Percentiles rank a stretch among this genome's conserved stretches.
phyloP scores from a whole-genome alignment of 2,797 vertebrate genomes.

The Myripristis jacobus region DNA sequence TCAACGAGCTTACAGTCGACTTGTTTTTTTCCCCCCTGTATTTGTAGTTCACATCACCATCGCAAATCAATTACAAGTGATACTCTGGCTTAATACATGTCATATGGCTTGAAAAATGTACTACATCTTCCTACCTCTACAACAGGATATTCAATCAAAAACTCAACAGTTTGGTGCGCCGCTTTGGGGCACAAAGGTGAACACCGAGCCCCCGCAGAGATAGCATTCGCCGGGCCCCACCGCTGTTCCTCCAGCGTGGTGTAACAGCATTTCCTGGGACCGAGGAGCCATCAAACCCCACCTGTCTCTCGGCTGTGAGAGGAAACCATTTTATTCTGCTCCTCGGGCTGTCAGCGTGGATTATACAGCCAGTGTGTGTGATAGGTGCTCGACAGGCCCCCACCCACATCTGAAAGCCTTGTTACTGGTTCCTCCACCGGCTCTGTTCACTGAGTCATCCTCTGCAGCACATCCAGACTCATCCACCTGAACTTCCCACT shows the following conservation, averaged over 20 bases:
- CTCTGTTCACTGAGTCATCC: constrained; percentile 35
- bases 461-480: constrained; percentile 3
- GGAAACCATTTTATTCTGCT: constrained; percentile 55
- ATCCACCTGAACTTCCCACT: not conserved
- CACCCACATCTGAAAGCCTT: constrained; percentile 1
- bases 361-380: constrained; percentile 59
- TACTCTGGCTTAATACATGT: constrained; percentile 40
- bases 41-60: constrained; percentile 27
- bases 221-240: constrained; percentile 23
- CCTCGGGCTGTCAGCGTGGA: constrained; percentile 58
- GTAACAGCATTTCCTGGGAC: constrained; percentile 55
- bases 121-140: constrained; percentile 10
- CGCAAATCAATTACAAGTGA: constrained; percentile 43
- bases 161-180: not conserved
- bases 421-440: constrained; percentile 31
- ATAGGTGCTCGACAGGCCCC: constrained; percentile 48
- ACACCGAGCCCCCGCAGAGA: constrained; percentile 35
- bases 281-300: constrained; percentile 56
- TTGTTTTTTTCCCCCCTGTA: not conserved
- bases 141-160: constrained; percentile 17
- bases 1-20: constrained; percentile 22
- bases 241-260: constrained; percentile 22
- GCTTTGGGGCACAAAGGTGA: constrained; percentile 1
- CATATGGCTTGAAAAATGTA: constrained; percentile 7
- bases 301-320: constrained; percentile 58